These are phyloP conservation scores for Procambarus clarkii DNA, from an alignment of 1,140 invertebrate species.

Conservation along the genomic window DNA sequence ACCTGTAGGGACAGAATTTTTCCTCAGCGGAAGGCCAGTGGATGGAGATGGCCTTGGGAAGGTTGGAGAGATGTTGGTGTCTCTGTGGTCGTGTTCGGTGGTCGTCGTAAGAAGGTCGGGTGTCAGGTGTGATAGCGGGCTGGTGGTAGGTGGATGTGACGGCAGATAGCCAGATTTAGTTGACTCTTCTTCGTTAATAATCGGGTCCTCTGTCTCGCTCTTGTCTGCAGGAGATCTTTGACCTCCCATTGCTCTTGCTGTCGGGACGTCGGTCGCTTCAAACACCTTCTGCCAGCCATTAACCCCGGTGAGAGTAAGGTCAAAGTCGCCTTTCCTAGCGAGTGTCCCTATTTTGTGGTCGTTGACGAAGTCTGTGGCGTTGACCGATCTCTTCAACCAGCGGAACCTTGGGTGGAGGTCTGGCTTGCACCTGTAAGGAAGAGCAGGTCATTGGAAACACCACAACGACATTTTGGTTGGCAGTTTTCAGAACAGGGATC, in stretches of 20 bases:
- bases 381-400: constrained; percentile 71
- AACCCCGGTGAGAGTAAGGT: background rate
- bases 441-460: background rate
- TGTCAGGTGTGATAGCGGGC: no score
- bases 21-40: no score
- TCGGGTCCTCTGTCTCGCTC: background rate
- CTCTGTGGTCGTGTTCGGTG: no score
- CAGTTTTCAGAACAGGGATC: no score
- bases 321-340: background rate
- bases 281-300: background rate
- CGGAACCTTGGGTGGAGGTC: constrained; percentile 66
- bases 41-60: background rate
- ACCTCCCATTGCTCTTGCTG: no score
- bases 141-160: no score
- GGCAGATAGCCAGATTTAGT: background rate
- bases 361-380: constrained; percentile 6
- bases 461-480: no score
- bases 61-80: background rate
- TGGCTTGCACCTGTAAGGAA: constrained; percentile 80
- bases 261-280: no score
- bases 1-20: no score
- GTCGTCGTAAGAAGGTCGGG: no score
- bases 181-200: background rate
- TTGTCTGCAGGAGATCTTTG: background rate
- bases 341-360: background rate